Evolutionary conservation across 2,113 vertebrate genomes (phyloP), one percentile per base, ranked within the genome.

Genomic region (Hemicordylus capensis): DNA sequence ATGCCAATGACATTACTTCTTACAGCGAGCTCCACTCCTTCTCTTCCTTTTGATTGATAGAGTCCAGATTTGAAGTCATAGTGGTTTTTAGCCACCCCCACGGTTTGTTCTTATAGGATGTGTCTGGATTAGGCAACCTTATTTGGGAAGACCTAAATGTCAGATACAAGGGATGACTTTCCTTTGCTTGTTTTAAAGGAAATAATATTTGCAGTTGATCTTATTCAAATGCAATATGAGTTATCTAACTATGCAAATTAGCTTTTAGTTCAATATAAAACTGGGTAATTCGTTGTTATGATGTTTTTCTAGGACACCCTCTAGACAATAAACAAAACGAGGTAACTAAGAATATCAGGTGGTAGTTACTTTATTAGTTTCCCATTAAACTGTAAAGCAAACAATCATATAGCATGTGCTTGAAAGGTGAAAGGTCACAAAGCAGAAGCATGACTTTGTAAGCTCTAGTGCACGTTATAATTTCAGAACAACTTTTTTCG

Each of bases 311-410:
- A 54, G 80, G 76, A 87, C 37, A 66, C 91, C 81, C 76, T 39
- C 0, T 1, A 46, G 1, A 63, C 64, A 56, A 58, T 75, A 12
- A 69, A 86, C 19, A 26, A 59, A 81, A 59, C 24, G 31, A n/a
- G 46, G 20, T 61, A 44, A 70, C 37, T 1, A 1, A 1, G 2
- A 22, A 10, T 37, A 14, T 46, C 59, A 80, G 51, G n/a, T 80
- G 39, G 15, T 73, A 61, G 54, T 76, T 67, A 17, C 42, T 90
- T 85, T 64, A 46, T 12, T 93, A 64, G 54, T 12, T 93, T 87
- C 19, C 56, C 5, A 51, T n/a, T 28, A 77, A 87, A 76, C 22
- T 84, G 22, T 80, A 75, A 92, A 93, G 70, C 46, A 87, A 86
- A 75, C 34, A 85, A n/a, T 3, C 46, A 46, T 3, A 76, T 67